Evolutionary conservation across 1,140 invertebrate species (phyloP).

Genomic region (Drosophila burlai): DNA sequence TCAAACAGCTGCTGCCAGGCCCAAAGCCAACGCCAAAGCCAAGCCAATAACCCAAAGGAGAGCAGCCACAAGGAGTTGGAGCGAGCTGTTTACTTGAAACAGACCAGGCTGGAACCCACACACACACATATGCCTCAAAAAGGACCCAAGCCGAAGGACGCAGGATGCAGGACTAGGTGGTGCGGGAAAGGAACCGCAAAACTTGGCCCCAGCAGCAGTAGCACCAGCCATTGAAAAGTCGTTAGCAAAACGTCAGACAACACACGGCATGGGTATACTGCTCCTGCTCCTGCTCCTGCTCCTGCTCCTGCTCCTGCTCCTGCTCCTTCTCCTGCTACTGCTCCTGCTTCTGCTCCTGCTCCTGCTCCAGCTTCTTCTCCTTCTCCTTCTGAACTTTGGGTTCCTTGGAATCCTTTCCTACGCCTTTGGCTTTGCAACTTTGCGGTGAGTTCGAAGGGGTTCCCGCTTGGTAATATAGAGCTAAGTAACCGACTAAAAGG

Average conservation of each 20-base stretch:
- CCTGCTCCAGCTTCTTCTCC: background rate
- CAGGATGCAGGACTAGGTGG: background rate
- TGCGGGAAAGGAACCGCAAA: constrained; percentile 42
- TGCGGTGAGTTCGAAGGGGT: constrained; percentile 21
- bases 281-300: background rate
- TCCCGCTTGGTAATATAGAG: constrained; percentile 26
- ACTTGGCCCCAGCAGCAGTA: constrained; percentile 53
- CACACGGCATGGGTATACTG: constrained; percentile 45
- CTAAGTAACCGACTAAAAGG: constrained; percentile 41
- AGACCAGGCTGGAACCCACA: constrained; percentile 44
- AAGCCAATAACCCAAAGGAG: constrained; percentile 70
- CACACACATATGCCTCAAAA: constrained; percentile 27
- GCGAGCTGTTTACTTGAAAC: constrained; percentile 63
- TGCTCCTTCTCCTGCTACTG: background rate
- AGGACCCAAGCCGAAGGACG: constrained; percentile 4
- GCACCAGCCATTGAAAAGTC: constrained; percentile 77
- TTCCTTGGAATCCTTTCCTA: constrained; percentile 11
- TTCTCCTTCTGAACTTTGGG: constrained; percentile 9
- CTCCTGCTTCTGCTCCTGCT: background rate
- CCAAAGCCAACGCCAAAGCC: constrained; percentile 15
- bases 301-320: background rate
- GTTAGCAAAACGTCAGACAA: constrained; percentile 79
- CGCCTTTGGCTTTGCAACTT: constrained; percentile 45
- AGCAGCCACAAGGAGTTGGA: constrained; percentile 44
- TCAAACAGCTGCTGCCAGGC: constrained; percentile 64